Conservation (phyloP, 1,140 invertebrate genomes). For the Lepidostoma basale region DNA sequence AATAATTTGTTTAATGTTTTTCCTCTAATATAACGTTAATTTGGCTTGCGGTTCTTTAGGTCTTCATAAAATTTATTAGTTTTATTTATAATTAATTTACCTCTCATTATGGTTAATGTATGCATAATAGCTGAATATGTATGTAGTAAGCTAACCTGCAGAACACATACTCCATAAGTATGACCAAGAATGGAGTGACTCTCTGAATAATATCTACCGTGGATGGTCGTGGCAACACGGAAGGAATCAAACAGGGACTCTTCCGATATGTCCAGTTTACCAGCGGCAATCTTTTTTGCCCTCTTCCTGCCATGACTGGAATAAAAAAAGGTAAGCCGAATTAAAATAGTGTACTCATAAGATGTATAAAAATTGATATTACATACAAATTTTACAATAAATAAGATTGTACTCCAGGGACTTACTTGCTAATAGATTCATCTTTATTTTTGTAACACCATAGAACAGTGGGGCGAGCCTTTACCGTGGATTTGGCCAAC, state of each 20-base stretch:
- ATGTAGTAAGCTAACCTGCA: constrained; percentile 80
- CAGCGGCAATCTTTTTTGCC: constrained; percentile 90
- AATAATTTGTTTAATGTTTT: no score
- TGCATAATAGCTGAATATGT: no score
- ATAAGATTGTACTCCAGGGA: background rate
- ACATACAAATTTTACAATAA: background rate
- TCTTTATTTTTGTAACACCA: constrained; percentile 99
- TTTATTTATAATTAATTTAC: no score
- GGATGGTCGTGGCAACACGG: constrained; percentile 93
- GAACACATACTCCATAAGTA: constrained; percentile 95
- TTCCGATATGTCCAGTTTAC: constrained; percentile 90
- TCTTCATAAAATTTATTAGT: no score
- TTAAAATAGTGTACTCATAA: background rate
- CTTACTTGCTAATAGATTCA: constrained; percentile 82
- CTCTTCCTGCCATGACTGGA: constrained; percentile 90
- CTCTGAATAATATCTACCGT: constrained; percentile 97
- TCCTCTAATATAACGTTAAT: no score
- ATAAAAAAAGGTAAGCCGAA: constrained; percentile 26
- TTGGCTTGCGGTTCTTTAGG: no score
- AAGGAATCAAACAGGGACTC: constrained; percentile 98
- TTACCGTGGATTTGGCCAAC: constrained; percentile 91
- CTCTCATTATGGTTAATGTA: no score
- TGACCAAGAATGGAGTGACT: constrained; percentile 98
- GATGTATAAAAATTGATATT: no score
- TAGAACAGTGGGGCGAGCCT: constrained; percentile 88